Conservation (phyloP, 2,797 vertebrate genomes). For the Gymnoscopelus braueri region DNA sequence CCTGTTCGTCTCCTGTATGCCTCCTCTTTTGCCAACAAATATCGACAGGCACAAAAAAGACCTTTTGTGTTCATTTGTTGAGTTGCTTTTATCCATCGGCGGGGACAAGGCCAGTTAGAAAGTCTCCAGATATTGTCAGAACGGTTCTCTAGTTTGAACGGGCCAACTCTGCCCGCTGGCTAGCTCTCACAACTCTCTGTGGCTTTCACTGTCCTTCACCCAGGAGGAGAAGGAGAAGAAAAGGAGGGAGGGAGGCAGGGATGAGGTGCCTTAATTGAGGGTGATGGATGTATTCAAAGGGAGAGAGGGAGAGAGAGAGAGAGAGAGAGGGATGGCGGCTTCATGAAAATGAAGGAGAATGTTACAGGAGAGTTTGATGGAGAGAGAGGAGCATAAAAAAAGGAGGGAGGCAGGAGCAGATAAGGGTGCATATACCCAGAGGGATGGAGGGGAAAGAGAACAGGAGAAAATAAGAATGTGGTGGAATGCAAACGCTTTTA, state of each 20-base stretch:
- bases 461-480: too few species aligned
- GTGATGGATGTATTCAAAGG: not conserved
- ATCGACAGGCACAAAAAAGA: too few species aligned
- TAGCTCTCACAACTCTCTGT: constrained; percentile 17
- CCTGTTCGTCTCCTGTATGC: too few species aligned
- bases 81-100: too few species aligned
- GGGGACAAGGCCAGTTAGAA: not conserved
- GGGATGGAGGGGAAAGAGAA: too few species aligned
- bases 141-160: constrained; percentile 15
- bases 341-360: not conserved
- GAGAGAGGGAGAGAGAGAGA: not conserved
- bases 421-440: too few species aligned
- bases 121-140: constrained; percentile 22
- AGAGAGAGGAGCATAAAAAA: not conserved
- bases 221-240: constrained; percentile 9
- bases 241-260: constrained; percentile 3
- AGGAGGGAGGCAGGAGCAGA: not conserved
- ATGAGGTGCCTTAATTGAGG: not conserved
- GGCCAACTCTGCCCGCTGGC: constrained; percentile 44
- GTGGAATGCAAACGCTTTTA: too few species aligned
- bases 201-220: constrained; percentile 54
- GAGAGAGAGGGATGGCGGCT: not conserved
- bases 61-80: too few species aligned
- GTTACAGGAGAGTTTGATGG: constrained; percentile 10
- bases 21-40: too few species aligned